These are phyloP conservation scores for Tragulus kanchil DNA, from an alignment of 2,113 vertebrate genomes.

Conservation along the genomic window DNA sequence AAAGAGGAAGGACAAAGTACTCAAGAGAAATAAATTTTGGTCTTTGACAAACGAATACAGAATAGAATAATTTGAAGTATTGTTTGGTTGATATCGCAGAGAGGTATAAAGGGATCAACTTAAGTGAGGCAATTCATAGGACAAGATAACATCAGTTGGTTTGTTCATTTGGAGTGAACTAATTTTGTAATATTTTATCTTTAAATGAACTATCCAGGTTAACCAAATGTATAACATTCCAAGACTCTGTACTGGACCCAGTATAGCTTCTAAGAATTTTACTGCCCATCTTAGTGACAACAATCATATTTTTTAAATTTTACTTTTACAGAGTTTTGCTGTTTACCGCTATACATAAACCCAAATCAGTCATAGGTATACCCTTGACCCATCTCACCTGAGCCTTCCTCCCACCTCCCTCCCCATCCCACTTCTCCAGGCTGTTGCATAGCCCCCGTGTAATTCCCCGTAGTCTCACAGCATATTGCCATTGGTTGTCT, in stretches of 20 bases:
- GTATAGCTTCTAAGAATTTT: not conserved
- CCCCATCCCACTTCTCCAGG: too few relatives aligned
- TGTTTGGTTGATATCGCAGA: not conserved
- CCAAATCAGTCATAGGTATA: too few relatives aligned
- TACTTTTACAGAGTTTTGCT: too few relatives aligned
- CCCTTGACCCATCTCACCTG: too few relatives aligned
- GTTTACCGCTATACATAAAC: too few relatives aligned
- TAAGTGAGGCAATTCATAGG: not conserved
- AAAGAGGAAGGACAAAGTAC: not conserved
- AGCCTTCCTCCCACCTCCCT: too few relatives aligned
- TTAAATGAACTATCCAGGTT: not conserved
- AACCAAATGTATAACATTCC: not conserved
- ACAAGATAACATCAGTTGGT: not conserved
- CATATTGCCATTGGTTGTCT: too few relatives aligned
- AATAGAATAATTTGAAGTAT: not conserved
- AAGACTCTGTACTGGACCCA: not conserved
- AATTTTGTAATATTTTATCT: not conserved
- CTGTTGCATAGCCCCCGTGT: too few relatives aligned
- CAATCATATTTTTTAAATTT: not conserved
- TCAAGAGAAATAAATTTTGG: not conserved
- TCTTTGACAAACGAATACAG: not conserved
- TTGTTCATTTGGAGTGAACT: not conserved
- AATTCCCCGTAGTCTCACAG: too few relatives aligned
- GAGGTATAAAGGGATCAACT: fast-evolving
- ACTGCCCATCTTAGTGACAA: not conserved